Conservation (phyloP, 2,797 vertebrate species). For the Diglossa cyanea region DNA sequence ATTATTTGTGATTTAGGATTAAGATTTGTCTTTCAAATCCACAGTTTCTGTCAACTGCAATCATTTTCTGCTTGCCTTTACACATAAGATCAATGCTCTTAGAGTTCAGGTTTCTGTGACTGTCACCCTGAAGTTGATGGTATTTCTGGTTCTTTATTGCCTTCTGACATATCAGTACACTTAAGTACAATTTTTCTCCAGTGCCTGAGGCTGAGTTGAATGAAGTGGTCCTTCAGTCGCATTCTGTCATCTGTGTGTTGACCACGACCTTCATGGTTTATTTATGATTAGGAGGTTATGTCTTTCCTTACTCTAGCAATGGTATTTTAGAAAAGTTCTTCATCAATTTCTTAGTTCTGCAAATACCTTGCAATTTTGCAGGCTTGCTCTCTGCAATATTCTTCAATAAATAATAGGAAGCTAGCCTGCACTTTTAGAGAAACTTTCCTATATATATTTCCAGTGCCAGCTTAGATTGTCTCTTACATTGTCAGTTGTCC, state of each 20-base stretch:
- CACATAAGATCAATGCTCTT: constrained; percentile 36
- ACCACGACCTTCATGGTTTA: constrained; percentile 62
- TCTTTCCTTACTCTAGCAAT: not conserved
- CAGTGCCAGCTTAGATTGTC: not conserved
- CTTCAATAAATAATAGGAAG: not conserved
- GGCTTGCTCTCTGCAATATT: not conserved
- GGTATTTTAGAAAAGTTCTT: not conserved
- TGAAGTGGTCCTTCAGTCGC: constrained; percentile 36
- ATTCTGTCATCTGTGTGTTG: constrained; percentile 58
- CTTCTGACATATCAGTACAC: constrained; percentile 44
- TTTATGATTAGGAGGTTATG: constrained; percentile 46
- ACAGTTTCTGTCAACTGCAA: constrained; percentile 24
- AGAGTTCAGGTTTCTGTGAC: constrained; percentile 22
- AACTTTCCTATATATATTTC: not conserved
- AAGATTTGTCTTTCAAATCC: constrained; percentile 44
- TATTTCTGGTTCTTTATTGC: constrained; percentile 57
- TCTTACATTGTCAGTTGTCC: not conserved
- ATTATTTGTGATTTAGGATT: constrained; percentile 44
- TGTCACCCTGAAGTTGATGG: constrained; percentile 48
- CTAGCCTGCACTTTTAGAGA: not conserved
- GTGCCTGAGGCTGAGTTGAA: constrained; percentile 51
- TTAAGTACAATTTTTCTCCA: constrained; percentile 58
- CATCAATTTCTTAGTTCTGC: not conserved
- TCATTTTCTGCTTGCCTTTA: constrained; percentile 14
- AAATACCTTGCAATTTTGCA: not conserved